phyloP scores from a whole-genome alignment of 1,140 invertebrate species.

The Solenopsis fugax region DNA sequence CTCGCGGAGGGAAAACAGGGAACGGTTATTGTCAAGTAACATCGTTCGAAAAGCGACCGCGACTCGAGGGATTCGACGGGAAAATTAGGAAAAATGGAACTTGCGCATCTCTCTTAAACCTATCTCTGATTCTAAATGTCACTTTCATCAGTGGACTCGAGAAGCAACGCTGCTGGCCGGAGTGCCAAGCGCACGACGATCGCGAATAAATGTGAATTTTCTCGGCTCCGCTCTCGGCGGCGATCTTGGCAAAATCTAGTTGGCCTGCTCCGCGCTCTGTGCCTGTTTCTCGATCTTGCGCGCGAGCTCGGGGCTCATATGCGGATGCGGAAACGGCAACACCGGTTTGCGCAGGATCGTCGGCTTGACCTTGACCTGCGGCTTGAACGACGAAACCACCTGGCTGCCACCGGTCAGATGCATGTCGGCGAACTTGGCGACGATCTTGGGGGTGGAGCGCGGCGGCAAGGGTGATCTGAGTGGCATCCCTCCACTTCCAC shows the following conservation, averaged over 20 bases:
- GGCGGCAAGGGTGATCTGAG: conserved; percentile 86
- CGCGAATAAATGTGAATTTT: background rate
- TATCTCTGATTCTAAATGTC: background rate
- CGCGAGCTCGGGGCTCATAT: conserved; percentile 84
- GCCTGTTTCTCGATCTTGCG: conserved; percentile 85
- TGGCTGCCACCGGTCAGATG: conserved; percentile 87
- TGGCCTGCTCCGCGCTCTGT: conserved; percentile 83
- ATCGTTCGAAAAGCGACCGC: conserved; percentile 15
- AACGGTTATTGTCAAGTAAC: conserved; percentile 55
- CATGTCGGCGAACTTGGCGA: conserved; percentile 88
- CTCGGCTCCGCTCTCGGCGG: background rate
- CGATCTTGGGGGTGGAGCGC: conserved; percentile 88
- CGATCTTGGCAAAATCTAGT: conserved; percentile 70
- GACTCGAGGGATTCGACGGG: background rate
- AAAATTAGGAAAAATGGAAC: background rate
- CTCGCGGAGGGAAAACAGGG: background rate
- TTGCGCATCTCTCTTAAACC: background rate
- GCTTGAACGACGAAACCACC: conserved; percentile 88
- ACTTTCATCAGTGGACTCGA: background rate
- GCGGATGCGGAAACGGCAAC: conserved; percentile 85
- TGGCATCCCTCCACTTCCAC: conserved; percentile 42
- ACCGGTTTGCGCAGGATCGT: conserved; percentile 91
- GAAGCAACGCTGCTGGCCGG: background rate
- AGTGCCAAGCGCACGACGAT: conserved; percentile 29
- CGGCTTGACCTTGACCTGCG: conserved; percentile 91